Evolutionary conservation across 2,888 invertebrate genomes (phyloP), one percentile per base, ranked within the genome.

Genomic region (Tetragonisca angustula): DNA sequence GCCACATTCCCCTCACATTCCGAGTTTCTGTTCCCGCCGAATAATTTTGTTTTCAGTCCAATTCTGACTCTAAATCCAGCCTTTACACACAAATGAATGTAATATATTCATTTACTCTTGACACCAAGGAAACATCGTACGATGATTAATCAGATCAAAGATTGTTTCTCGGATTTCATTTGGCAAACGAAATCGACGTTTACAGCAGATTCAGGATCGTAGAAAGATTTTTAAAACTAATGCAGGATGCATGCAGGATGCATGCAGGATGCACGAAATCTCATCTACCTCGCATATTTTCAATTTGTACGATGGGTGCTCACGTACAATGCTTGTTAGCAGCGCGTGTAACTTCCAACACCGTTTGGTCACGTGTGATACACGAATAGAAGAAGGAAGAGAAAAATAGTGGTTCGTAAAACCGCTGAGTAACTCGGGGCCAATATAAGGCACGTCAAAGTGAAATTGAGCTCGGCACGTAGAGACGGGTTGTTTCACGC

Each of bases 381-480:
- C 17, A 70, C 17, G 73, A 75, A 62, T 52, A 24, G n/a, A 24
- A 61, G 32, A 64, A 50, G 49, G 59, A 72, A 73, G 49, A 71
- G 54, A 81, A 73, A 85, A 79, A 83, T 64, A 64, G 79, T 52
- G 79, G 79, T 80, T 71, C 73, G 83, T 88, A 88, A 89, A 89
- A 84, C 78, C 73, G 87, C 84, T 87, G 84, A 88, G 85, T 85
- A 88, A 89, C 81, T 81, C 77, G 74, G 70, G 76, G 59, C 86
- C 83, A 85, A 87, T 89, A 87, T 88, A 87, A 89, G 87, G 74
- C 83, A 81, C 77, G 84, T 73, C 81, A 85, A 88, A 88, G 85
- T 84, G 86, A 89, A 89, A 89, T 88, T 81, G 82, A 85, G 79
- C 81, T 49, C 36, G 85, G 77, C 81, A 81, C 81, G 79, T 85